Conservation (phyloP, 2,888 invertebrate genomes). For the Ochropleura leucogaster region DNA sequence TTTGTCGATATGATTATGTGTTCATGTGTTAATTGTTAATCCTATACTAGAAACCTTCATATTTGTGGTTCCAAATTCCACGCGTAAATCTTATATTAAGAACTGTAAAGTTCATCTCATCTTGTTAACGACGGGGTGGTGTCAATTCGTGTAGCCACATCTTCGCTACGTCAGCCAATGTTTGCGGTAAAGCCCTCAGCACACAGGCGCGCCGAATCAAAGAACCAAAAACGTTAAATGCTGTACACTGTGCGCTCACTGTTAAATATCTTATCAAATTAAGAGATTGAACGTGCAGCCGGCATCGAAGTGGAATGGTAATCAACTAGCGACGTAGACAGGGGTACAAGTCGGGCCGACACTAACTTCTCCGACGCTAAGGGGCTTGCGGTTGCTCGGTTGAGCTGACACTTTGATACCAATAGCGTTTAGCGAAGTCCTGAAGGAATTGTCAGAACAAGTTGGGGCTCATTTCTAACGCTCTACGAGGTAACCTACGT, state of each 20-base stretch:
- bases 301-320: conserved; percentile 58
- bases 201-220: not conserved
- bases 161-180: conserved; percentile 51
- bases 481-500: conserved; percentile 47
- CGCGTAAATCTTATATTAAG: conserved; percentile 31
- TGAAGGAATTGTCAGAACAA: conserved; percentile 56
- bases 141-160: conserved; percentile 53
- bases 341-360: conserved; percentile 59
- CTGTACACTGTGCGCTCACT: conserved; percentile 54
- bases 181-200: conserved; percentile 50
- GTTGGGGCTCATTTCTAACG: conserved; percentile 36
- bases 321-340: conserved; percentile 51
- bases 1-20: not conserved
- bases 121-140: conserved; percentile 37
- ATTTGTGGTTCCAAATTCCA: conserved; percentile 24
- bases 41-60: not conserved
- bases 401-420: conserved; percentile 73
- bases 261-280: conserved; percentile 56
- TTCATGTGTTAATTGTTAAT: not conserved
- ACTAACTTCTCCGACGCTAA: conserved; percentile 67
- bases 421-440: conserved; percentile 66
- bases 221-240: conserved; percentile 33
- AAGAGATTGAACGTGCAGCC: conserved; percentile 52
- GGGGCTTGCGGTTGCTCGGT: conserved; percentile 69
- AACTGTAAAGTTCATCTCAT: conserved; percentile 46